Evolutionary conservation across 2,888 invertebrate genomes (phyloP), one percentile per base, ranked within the genome.

Genomic region (Rotaria macrura): DNA sequence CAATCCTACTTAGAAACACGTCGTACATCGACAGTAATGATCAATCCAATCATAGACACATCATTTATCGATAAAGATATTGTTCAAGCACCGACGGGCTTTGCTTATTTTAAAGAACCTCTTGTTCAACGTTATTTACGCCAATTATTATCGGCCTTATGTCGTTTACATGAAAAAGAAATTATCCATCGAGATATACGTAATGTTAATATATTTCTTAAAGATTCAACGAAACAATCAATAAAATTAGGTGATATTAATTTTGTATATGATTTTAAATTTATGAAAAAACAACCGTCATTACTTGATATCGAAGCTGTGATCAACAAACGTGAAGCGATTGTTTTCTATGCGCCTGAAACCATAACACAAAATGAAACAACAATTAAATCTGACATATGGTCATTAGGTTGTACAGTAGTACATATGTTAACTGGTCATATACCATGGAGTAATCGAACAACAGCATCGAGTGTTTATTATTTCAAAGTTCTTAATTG

Each of bases 181-280:
- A 79, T 79, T 12, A 79, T 79, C 43, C 79, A 79, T 79, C 79
- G 79, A 14, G 79, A 79, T 79, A 79, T 79, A 25, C 79, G 79
- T 25, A 43, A 43, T 79, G 79, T 79, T 12, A 79, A 79, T 43
- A 79, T 79, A 40, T 79, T 79, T 43, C 14, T 79, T 23, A 25
- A 25, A 25, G 79, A 79, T 79, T n/a, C 79, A 40, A 79, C 43
- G 4, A 40, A 43, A 43, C 79, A 43, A 43, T 43, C 40, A 40
- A 79, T 79, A 14, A 79, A 79, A 79, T 79, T 79, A 79, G 79
- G 79, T 79, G 79, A 79, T 79, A 23, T 79, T 2, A 79, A 79
- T 79, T 43, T 79, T 43, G 79, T 79, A 3, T 79, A 79, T 79
- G 79, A 79, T 43, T 79, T 79, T 79, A 79, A 79, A 79, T 79